Percentiles rank a stretch among this genome's conserved stretches.
Evolutionary conservation across 2,888 invertebrate species (phyloP).

Genomic region (Halictus quadricinctus): DNA sequence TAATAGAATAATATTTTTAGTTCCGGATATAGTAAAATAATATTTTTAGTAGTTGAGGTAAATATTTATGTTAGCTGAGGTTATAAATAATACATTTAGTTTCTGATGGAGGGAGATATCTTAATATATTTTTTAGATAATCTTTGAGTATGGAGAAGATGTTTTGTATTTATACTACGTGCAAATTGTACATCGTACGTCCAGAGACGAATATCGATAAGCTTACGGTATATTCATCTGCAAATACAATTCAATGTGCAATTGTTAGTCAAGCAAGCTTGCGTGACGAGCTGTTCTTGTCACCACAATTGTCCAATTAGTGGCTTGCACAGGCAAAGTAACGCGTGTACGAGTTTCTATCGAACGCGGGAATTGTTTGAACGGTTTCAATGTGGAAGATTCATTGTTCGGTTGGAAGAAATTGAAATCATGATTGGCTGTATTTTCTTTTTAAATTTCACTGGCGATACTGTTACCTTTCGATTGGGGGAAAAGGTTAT

Average conservation of each 20-base stretch:
- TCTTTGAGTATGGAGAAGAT: no score
- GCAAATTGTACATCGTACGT: background rate
- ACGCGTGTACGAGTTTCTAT: background rate
- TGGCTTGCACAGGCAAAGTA: background rate
- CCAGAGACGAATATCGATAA: background rate
- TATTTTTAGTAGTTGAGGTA: background rate
- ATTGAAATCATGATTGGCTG: background rate
- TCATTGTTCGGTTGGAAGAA: background rate
- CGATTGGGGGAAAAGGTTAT: background rate
- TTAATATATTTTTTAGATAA: background rate
- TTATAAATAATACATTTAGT: no score
- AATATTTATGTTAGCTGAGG: no score
- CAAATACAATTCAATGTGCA: background rate
- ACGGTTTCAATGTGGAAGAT: background rate
- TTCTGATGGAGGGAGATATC: background rate
- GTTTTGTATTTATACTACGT: no score
- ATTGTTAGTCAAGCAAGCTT: background rate
- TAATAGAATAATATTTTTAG: background rate
- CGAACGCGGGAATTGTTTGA: background rate
- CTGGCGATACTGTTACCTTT: background rate
- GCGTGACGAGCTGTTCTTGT: background rate
- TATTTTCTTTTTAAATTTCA: background rate
- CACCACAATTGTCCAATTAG: conserved; percentile 5
- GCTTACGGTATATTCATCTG: background rate
- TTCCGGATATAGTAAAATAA: background rate